phyloP scores from a whole-genome alignment of 2,888 invertebrate species.

The Leptothorax acervorum region DNA sequence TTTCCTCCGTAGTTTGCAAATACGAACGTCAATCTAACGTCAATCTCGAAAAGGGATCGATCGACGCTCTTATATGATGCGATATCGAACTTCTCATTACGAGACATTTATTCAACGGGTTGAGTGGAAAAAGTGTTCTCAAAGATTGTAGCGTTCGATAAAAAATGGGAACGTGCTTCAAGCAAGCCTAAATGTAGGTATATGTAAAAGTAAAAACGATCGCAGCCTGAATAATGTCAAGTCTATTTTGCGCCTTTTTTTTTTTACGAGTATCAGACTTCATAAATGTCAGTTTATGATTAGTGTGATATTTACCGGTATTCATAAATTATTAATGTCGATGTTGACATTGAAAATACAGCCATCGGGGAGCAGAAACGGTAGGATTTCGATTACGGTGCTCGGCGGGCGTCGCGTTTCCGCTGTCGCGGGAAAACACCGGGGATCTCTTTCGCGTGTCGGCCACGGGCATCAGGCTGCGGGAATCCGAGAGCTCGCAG shows the following conservation, averaged over 20 bases:
- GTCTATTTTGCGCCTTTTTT: neutral
- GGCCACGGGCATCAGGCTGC: neutral
- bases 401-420: slow-evolving; percentile 4
- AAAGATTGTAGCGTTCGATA: neutral
- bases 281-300: neutral
- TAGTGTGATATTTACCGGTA: neutral
- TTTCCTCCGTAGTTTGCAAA: neutral
- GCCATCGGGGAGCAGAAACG: neutral
- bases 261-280: neutral
- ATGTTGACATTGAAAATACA: neutral
- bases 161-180: neutral
- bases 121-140: neutral
- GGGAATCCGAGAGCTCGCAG: slow-evolving; percentile 11
- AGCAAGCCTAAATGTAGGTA: neutral
- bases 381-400: slow-evolving; percentile 20
- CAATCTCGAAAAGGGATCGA: slow-evolving; percentile 9
- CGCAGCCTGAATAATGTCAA: neutral
- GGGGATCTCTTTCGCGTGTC: slow-evolving; percentile 17
- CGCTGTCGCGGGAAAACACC: slow-evolving; percentile 15
- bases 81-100: neutral
- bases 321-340: slow-evolving; percentile 1
- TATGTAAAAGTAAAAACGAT: neutral
- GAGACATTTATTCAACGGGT: slow-evolving; percentile 2
- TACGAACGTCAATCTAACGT: slow-evolving; percentile 20
- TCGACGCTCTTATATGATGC: neutral